Conservation (phyloP, 2,888 invertebrate genomes). For the Macrophya annulata region DNA sequence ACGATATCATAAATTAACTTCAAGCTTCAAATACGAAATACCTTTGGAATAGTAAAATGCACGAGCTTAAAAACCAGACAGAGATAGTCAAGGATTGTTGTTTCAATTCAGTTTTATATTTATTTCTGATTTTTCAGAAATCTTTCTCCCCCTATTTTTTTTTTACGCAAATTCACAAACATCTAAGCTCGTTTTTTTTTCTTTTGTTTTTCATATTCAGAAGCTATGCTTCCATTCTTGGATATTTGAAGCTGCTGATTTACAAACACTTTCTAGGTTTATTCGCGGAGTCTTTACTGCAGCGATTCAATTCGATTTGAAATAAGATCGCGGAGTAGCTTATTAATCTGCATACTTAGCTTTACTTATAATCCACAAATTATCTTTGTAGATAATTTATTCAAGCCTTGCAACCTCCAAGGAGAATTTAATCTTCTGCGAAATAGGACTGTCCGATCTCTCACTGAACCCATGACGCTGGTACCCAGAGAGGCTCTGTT, state of each 20-base stretch:
- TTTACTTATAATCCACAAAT: not conserved
- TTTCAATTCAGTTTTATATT: not conserved
- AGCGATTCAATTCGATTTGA: not conserved
- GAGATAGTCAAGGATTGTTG: too few species aligned
- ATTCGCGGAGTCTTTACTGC: not conserved
- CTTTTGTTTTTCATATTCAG: not conserved
- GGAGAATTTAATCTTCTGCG: not conserved
- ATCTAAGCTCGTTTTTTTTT: not conserved
- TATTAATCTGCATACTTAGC: not conserved
- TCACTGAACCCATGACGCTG: slow-evolving; percentile 96
- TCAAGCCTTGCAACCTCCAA: not conserved
- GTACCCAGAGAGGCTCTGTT: slow-evolving; percentile 97
- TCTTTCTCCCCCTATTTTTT: too few species aligned
- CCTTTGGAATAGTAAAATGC: not conserved
- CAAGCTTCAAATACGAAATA: not conserved
- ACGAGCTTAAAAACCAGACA: not conserved
- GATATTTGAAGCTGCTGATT: not conserved
- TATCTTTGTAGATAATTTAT: not conserved
- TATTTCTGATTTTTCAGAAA: not conserved
- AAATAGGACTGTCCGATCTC: slow-evolving; percentile 39
- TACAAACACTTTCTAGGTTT: not conserved
- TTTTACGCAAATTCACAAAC: not conserved
- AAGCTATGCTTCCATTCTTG: not conserved
- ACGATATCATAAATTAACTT: not conserved
- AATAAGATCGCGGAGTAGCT: not conserved